Base-by-base conservation (phyloP, 2,888 invertebrate species). In the Smittia sp. region DNA sequence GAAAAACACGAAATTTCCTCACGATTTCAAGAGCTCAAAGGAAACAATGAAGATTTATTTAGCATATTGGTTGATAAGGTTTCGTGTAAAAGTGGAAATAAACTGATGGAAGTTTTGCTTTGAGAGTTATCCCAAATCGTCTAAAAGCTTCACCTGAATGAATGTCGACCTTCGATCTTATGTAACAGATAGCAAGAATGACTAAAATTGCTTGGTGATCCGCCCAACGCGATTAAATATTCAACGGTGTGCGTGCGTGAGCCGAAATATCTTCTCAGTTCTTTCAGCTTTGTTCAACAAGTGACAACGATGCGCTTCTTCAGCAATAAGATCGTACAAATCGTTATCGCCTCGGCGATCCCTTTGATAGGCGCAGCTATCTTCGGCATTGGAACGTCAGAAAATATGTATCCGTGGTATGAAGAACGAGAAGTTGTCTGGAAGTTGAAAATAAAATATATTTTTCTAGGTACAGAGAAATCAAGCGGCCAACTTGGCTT, bases 31-130 rank as follows among this genome's bases (percentile, higher is more conserved):
- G 32, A 32, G 3, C 9, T 32, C 3, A 32, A 32, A 32, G 52
- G 15, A 0, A 20, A n/a, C 22, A 9, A 46, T 7, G 11, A 25
- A 13, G 13, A 22, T 18, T 52, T 69, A n/a, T 54, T 24, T n/a
- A 25, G 11, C 11, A 1, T 20, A n/a, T n/a, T 3, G n/a, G 18
- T 69, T 27, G 54, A 69, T 11, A 20, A 52, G 13, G 54, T 69
- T 20, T 22, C 27, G 0, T 69, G 41, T 54, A 69, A 69, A 27
- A 69, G 46, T 69, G 69, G 69, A 52, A 69, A 69, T 69, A 69
- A 69, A 69, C 18, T 69, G 18, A 69, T 54, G 15, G 52, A 69
- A 13, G 2, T 54, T 20, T 69, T 54, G 24, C 25, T 58, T n/a
- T 46, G 46, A 46, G n/a, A 46, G 3, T 6, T 32, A 32, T 32